Evolutionary conservation across 2,888 invertebrate genomes (phyloP).

Genomic region (Penaeus monodon): DNA sequence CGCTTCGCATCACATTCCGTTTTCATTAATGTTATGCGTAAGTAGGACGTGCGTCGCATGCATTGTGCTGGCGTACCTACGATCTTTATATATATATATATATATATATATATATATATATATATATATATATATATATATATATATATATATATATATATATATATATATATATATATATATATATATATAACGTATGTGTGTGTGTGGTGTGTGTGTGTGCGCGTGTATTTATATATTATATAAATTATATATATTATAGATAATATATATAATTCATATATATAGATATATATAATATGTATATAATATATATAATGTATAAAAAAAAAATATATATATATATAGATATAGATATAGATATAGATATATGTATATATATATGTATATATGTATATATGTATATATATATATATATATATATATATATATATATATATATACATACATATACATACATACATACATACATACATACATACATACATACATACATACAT

Average conservation of each 20-base stretch:
- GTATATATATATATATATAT: slow-evolving; percentile 3
- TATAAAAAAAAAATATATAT: too few species aligned
- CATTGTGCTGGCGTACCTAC: too few species aligned
- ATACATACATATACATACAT: not conserved
- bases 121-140: not conserved
- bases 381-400: slow-evolving; percentile 9
- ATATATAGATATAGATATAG: too few species aligned
- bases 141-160: slow-evolving; percentile 11
- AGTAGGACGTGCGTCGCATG: slow-evolving; percentile 11
- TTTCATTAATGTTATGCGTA: slow-evolving; percentile 62
- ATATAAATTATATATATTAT: too few species aligned
- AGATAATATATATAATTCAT: too few species aligned
- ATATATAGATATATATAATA: too few species aligned
- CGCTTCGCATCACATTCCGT: slow-evolving; percentile 66
- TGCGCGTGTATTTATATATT: too few species aligned
- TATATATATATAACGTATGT: too few species aligned
- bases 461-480: not conserved
- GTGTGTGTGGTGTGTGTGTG: too few species aligned
- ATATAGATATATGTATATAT: not conserved
- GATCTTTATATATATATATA: too few species aligned
- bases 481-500: not conserved
- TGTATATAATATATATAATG: too few species aligned
- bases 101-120: too few species aligned
- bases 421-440: not conserved
- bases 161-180: not conserved